Percentiles rank a stretch among this genome's conserved stretches.
Conservation (phyloP, 1,140 invertebrate genomes). For the Portunus trituberculatus region DNA sequence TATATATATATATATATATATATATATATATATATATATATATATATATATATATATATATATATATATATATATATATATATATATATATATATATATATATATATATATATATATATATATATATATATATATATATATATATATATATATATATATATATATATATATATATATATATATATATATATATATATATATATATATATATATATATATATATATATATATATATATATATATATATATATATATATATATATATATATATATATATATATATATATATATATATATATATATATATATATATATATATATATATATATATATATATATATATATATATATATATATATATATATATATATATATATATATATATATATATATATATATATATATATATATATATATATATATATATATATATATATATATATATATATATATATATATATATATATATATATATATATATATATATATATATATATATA, state of each 20-base stretch:
- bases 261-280: too few relatives aligned
- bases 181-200: background rate
- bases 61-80: too few relatives aligned
- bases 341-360: too few relatives aligned
- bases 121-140: background rate
- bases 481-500: slow-evolving; percentile 14
- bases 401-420: too few relatives aligned
- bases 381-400: background rate
- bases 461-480: background rate
- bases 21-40: background rate
- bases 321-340: too few relatives aligned
- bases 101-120: background rate
- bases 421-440: background rate
- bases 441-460: background rate
- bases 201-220: background rate
- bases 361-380: background rate
- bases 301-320: too few relatives aligned
- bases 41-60: too few relatives aligned
- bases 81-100: too few relatives aligned
- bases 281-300: too few relatives aligned
- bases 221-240: too few relatives aligned
- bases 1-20: slow-evolving; percentile 13
- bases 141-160: background rate
- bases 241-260: too few relatives aligned
- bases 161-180: background rate